A percentile compares a stretch with the other conserved stretches of the same genome.
Evolutionary conservation across 2,113 vertebrate genomes (phyloP).

Genomic region (Carassius gibelio): DNA sequence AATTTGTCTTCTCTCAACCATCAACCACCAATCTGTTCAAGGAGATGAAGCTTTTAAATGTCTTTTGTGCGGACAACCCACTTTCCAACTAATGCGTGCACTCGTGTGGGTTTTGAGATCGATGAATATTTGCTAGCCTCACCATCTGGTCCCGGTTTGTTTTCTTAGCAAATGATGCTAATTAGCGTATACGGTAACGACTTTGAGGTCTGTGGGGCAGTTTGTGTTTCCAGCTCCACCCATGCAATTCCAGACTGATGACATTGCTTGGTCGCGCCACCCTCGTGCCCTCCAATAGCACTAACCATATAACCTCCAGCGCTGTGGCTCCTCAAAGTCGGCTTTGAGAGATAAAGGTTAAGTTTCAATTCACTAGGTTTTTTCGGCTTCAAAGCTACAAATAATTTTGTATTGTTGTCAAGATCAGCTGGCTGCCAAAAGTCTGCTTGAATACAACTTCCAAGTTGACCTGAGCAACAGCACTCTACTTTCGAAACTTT

Average conservation of each 20-base stretch:
- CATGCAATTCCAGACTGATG: constrained; percentile 59
- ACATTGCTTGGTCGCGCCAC: constrained; percentile 54
- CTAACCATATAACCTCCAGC: constrained; percentile 23
- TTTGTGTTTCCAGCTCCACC: constrained; percentile 58
- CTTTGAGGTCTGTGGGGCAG: constrained; percentile 64
- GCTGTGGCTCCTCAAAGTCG: not conserved
- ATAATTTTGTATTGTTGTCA: constrained; percentile 13
- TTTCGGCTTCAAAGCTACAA: not conserved
- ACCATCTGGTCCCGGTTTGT: constrained; percentile 78
- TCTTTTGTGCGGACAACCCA: constrained; percentile 45
- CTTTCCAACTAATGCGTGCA: constrained; percentile 54
- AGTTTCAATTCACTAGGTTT: not conserved
- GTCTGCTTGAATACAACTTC: not conserved
- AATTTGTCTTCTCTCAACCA: constrained; percentile 6
- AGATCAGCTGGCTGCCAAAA: not conserved
- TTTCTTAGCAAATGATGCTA: constrained; percentile 76
- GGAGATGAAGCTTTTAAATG: constrained; percentile 35
- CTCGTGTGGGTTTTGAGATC: constrained; percentile 70
- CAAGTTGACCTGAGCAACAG: not conserved
- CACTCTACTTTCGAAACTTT: constrained; percentile 1
- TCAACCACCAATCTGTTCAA: constrained; percentile 42
- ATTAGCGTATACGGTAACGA: constrained; percentile 73
- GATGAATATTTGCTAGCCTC: constrained; percentile 70
- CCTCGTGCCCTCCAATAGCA: constrained; percentile 3
- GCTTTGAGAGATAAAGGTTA: constrained; percentile 1